Conservation (phyloP, 2,797 vertebrate species). For the Champsocephalus esox region DNA sequence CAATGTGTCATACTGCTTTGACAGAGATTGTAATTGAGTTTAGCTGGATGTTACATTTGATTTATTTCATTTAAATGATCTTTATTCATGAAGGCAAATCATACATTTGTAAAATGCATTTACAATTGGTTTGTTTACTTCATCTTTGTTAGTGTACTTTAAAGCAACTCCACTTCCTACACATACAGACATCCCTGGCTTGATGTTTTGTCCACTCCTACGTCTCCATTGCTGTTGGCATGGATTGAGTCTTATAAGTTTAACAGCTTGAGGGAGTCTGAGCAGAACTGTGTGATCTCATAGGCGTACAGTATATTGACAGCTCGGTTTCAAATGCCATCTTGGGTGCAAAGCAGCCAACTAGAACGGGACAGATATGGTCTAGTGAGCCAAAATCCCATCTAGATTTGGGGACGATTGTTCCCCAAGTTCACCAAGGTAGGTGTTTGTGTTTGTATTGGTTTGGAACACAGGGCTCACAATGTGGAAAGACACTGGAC, state of each 20-base stretch:
- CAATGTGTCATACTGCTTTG: not conserved
- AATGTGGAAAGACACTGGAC: not conserved
- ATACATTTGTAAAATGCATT: not conserved
- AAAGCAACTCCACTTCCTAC: not conserved
- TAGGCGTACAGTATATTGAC: slow-evolving; percentile 49
- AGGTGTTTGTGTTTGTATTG: slow-evolving; percentile 27
- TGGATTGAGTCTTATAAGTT: slow-evolving; percentile 43
- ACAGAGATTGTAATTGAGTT: not conserved
- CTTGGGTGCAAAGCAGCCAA: slow-evolving; percentile 48
- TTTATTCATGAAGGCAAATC: not conserved
- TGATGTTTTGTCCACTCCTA: not conserved
- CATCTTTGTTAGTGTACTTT: slow-evolving; percentile 14
- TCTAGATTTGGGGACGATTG: slow-evolving; percentile 41
- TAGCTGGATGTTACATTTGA: not conserved
- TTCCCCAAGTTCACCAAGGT: slow-evolving; percentile 36
- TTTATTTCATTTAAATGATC: not conserved
- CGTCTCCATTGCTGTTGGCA: slow-evolving; percentile 34
- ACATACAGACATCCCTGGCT: not conserved
- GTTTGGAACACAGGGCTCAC: slow-evolving; percentile 19
- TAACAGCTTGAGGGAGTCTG: slow-evolving; percentile 43
- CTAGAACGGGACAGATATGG: slow-evolving; percentile 55
- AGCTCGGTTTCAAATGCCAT: slow-evolving; percentile 64
- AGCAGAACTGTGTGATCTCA: slow-evolving; percentile 47
- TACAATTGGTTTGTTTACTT: not conserved
- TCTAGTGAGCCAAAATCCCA: slow-evolving; percentile 54